Conservation (phyloP, 2,888 invertebrate species). For the Melinaea menophilus region DNA sequence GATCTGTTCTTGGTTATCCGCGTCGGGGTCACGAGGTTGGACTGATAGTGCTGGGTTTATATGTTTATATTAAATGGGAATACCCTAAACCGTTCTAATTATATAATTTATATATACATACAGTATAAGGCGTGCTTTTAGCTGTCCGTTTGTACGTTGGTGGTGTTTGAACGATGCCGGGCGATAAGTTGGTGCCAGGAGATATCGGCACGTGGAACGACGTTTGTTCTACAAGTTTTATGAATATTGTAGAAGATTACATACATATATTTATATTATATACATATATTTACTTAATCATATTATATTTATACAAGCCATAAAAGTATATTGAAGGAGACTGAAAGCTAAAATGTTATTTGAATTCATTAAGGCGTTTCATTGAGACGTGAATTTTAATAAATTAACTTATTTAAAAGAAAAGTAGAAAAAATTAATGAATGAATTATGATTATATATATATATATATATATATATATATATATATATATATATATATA, state of each 20-base stretch:
- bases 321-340: no score
- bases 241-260: slow-evolving; percentile 6
- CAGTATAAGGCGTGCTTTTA: slow-evolving; percentile 67
- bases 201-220: slow-evolving; percentile 69
- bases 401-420: no score
- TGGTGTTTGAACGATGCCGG: slow-evolving; percentile 60
- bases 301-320: no score
- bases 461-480: no score
- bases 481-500: no score
- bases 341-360: no score
- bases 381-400: no score
- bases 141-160: slow-evolving; percentile 64
- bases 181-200: slow-evolving; percentile 60
- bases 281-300: not conserved
- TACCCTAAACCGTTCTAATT: slow-evolving; percentile 21
- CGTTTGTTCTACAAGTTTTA: slow-evolving; percentile 50
- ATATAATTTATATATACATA: slow-evolving; percentile 31
- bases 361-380: no score
- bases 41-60: slow-evolving; percentile 60
- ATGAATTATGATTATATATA: no score
- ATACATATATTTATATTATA: not conserved
- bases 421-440: no score
- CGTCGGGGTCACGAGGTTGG: slow-evolving; percentile 65
- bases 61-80: slow-evolving; percentile 25
- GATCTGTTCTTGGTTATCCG: slow-evolving; percentile 66